Evolutionary conservation across 2,888 invertebrate species (phyloP), one percentile per base, ranked within the genome.

Genomic region (Plagodis pulveraria): DNA sequence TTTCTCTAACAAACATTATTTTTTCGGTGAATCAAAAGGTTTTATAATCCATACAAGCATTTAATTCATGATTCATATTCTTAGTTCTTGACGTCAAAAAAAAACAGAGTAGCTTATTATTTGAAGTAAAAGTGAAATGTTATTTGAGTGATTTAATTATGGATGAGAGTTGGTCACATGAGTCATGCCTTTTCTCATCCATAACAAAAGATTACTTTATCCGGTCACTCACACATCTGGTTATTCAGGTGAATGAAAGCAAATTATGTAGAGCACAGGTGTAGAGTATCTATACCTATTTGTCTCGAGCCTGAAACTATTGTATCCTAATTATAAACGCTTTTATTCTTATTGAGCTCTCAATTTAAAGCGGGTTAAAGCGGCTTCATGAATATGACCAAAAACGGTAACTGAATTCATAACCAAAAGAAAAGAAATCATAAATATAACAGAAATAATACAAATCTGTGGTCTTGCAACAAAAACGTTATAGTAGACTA

Each of bases 301-400:
- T 35, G 50, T 43, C 50, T 55, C 55, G 50, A 48, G 47, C 45
- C 47, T 50, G n/a, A n/a, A 35, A 38, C 50, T 55, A 40, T 55
- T 55, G 50, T 59, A 55, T 59, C 46, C 43, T 55, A 51, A 55
- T 59, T 59, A 59, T 50, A 32, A n/a, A 55, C 59, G 59, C 55
- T 59, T 59, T 59, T 55, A 50, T 55, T 59, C 32, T 47, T 51
- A 55, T 44, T 50, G 47, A 59, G 34, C n/a, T 59, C 55, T 43
- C 43, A 59, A 55, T 59, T 53, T 11, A 12, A 42, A 40, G n/a
- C 12, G 7, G 48, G 8, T 48, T 48, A 33, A 33, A 35, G 35
- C 22, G 22, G 22, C 33, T 5, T 45, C 5, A 38, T 38, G 6
- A 38, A 9, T 9, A 8, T 38, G 5, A 38, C 38, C 38, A 38